Conservation (phyloP, 2,113 vertebrate species). For the Chascanopsetta lugubris region DNA sequence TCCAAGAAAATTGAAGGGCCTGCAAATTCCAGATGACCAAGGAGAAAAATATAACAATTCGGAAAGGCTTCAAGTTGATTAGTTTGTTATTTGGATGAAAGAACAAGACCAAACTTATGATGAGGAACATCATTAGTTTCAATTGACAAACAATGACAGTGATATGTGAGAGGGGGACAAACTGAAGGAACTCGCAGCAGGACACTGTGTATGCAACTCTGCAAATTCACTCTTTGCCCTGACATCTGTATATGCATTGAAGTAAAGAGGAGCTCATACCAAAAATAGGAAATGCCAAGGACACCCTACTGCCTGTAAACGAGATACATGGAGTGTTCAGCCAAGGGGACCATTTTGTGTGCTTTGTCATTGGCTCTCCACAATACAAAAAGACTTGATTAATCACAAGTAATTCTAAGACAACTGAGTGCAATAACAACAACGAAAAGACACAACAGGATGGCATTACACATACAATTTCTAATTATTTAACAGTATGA, state of each 20-base stretch:
- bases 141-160: slow-evolving; percentile 44
- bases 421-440: slow-evolving; percentile 25
- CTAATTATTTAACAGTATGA: slow-evolving; percentile 31
- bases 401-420: slow-evolving; percentile 39
- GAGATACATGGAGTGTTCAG: slow-evolving; percentile 78
- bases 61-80: slow-evolving; percentile 49
- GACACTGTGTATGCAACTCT: slow-evolving; percentile 64
- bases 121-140: slow-evolving; percentile 46
- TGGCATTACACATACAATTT: slow-evolving; percentile 17
- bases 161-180: slow-evolving; percentile 57
- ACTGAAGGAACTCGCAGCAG: slow-evolving; percentile 61
- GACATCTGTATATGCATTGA: slow-evolving; percentile 71
- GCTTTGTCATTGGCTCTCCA: slow-evolving; percentile 65
- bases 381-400: slow-evolving; percentile 46
- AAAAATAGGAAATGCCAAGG: slow-evolving; percentile 82
- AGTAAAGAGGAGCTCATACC: slow-evolving; percentile 80
- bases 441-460: slow-evolving; percentile 31
- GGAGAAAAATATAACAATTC: slow-evolving; percentile 34
- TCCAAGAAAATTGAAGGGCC: slow-evolving; percentile 15
- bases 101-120: slow-evolving; percentile 34
- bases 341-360: slow-evolving; percentile 68
- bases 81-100: slow-evolving; percentile 64
- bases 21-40: slow-evolving; percentile 30
- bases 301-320: slow-evolving; percentile 82
- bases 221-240: slow-evolving; percentile 73